phyloP scores from a whole-genome alignment of 2,113 vertebrate genomes.

The Poicephalus meyeri region DNA sequence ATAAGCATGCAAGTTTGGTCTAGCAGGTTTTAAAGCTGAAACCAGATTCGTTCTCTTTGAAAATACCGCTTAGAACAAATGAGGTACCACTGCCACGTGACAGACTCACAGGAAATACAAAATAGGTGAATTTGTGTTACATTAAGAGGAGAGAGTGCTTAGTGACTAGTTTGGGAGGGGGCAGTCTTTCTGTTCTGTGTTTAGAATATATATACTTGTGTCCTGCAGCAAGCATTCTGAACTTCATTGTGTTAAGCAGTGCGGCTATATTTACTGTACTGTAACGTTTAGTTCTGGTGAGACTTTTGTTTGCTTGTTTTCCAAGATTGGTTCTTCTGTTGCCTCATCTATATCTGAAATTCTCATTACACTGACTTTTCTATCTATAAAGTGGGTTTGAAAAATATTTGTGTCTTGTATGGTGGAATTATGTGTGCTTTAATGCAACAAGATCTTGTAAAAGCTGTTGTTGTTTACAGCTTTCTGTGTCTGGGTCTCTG shows the following conservation, averaged over 20 bases:
- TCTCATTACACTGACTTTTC: not conserved
- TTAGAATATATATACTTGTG: not conserved
- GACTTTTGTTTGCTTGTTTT: not conserved
- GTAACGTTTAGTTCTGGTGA: not conserved
- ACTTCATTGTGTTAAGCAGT: not conserved
- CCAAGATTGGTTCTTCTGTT: not conserved
- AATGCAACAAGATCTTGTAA: not conserved
- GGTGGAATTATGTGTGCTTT: not conserved
- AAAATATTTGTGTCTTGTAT: not conserved
- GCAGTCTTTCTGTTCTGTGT: not conserved
- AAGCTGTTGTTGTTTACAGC: not conserved
- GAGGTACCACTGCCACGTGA: not conserved
- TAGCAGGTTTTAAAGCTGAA: not conserved
- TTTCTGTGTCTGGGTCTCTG: not conserved
- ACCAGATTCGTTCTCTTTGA: fast-evolving
- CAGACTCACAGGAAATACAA: not conserved
- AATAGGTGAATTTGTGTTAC: not conserved
- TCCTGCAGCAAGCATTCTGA: not conserved
- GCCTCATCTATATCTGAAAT: not conserved
- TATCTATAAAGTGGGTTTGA: not conserved
- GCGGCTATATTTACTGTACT: not conserved
- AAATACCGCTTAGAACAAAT: not conserved
- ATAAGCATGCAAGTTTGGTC: not conserved
- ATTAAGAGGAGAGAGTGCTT: not conserved
- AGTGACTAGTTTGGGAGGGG: not conserved